These are phyloP conservation scores for Crax fasciolata DNA, from an alignment of 2,797 vertebrate genomes.

Conservation along the genomic window DNA sequence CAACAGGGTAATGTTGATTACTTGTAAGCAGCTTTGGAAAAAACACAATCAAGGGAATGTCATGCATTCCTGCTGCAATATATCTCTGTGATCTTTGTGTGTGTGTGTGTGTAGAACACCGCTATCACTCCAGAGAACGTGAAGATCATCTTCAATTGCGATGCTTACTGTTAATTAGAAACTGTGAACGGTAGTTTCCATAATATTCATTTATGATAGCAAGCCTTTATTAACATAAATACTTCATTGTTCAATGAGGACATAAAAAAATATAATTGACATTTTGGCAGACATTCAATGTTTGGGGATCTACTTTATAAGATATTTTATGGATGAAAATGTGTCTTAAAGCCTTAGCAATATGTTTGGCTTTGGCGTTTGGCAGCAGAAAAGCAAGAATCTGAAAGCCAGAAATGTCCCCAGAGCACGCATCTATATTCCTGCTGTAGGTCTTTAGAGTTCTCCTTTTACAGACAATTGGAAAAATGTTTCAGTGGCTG, in stretches of 20 bases:
- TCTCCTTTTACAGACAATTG: constrained; percentile 81
- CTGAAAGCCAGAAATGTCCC: constrained; percentile 81
- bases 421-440: constrained; percentile 74
- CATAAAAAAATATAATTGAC: constrained; percentile 74
- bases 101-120: background rate
- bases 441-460: constrained; percentile 80
- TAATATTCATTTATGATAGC: constrained; percentile 49
- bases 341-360: constrained; percentile 81
- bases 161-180: constrained; percentile 71
- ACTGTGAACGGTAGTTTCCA: constrained; percentile 55
- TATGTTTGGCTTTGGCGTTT: constrained; percentile 82
- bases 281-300: constrained; percentile 73
- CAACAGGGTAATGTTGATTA: background rate
- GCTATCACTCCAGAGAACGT: constrained; percentile 31
- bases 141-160: constrained; percentile 37
- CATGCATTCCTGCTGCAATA: background rate
- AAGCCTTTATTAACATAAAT: constrained; percentile 68
- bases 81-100: background rate
- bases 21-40: background rate
- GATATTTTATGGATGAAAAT: constrained; percentile 85
- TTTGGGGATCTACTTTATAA: constrained; percentile 83
- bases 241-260: constrained; percentile 76
- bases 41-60: background rate
- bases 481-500: constrained; percentile 81
- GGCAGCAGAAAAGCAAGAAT: constrained; percentile 77